Percentiles rank a stretch among this genome's conserved stretches.
phyloP scores from a whole-genome alignment of 2,113 vertebrate species.

The Saimiri boliviensis region DNA sequence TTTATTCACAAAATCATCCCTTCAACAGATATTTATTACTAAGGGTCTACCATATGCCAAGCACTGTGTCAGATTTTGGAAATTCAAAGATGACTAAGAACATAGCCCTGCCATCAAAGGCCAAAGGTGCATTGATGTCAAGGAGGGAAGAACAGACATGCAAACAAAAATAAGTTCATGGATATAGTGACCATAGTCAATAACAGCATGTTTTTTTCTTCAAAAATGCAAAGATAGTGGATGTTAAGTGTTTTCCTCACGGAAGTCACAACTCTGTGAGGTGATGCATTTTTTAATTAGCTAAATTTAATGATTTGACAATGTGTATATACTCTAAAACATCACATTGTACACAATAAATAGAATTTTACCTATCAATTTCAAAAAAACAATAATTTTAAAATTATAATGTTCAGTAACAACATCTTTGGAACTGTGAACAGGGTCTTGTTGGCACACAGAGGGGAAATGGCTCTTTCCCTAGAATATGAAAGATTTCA shows the following conservation, averaged over 20 bases:
- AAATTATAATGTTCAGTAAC: neutral
- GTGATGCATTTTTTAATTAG: neutral
- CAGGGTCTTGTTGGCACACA: neutral
- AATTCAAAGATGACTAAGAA: conserved; percentile 30
- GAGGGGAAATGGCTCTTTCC: neutral
- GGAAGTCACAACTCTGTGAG: neutral
- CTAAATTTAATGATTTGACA: neutral
- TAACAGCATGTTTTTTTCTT: neutral
- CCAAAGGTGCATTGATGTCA: neutral
- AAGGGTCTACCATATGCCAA: neutral
- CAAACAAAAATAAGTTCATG: neutral
- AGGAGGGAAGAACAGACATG: neutral
- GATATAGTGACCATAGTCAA: neutral
- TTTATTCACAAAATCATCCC: neutral
- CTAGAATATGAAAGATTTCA: neutral
- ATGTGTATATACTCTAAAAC: neutral
- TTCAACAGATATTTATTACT: conserved; percentile 39
- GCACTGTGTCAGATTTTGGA: neutral
- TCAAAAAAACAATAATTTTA: neutral
- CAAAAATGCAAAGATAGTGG: neutral
- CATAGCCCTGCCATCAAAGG: neutral
- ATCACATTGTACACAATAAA: neutral
- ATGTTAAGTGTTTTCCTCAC: neutral
- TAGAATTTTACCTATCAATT: neutral
- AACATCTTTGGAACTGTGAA: neutral